Percentiles rank a stretch among this genome's conserved stretches.
Evolutionary conservation across 2,888 invertebrate genomes (phyloP).

Genomic region (Cantharis flavilabris): DNA sequence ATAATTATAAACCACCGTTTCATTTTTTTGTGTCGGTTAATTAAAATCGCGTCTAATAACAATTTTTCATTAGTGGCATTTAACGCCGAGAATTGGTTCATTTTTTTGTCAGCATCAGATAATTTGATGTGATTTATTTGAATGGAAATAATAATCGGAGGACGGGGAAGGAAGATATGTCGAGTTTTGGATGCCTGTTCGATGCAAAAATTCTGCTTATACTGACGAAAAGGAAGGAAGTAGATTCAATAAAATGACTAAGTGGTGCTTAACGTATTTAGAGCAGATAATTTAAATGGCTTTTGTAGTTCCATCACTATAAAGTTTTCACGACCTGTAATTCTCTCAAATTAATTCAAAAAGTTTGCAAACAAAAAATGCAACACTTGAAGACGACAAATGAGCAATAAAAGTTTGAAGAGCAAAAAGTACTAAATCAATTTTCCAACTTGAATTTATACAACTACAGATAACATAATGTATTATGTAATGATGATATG

Average conservation of each 20-base stretch:
- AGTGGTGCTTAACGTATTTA: background rate
- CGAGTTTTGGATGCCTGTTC: background rate
- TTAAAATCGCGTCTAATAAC: background rate
- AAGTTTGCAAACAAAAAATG: background rate
- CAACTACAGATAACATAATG: background rate
- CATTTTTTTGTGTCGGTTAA: background rate
- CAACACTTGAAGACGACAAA: background rate
- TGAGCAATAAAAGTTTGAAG: background rate
- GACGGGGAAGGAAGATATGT: background rate
- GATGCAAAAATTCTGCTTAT: background rate
- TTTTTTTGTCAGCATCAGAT: background rate
- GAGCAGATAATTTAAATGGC: background rate
- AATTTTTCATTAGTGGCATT: background rate
- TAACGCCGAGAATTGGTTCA: background rate
- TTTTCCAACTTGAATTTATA: background rate
- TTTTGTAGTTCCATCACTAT: background rate
- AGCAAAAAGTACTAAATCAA: background rate
- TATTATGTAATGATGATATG: slow-evolving; percentile 1
- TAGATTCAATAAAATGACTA: background rate
- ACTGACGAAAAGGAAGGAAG: background rate
- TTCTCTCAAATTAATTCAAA: background rate
- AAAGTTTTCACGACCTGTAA: background rate
- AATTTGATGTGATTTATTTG: background rate
- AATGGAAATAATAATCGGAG: background rate
- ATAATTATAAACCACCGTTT: background rate